Conservation (phyloP, 2,113 vertebrate species). For the Phalacrocorax brasilianus region DNA sequence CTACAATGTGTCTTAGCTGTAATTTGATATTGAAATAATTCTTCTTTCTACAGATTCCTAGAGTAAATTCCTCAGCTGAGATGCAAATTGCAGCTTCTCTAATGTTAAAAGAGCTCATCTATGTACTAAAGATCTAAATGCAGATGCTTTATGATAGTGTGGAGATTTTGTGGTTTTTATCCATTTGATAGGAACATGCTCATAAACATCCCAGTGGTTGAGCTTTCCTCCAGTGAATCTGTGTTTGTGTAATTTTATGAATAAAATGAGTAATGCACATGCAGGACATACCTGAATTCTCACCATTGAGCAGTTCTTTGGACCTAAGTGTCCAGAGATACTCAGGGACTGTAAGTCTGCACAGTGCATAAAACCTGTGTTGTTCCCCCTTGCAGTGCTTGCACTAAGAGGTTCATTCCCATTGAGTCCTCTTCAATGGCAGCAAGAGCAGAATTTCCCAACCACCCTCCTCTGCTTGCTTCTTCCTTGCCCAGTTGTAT, state of each 20-base stretch:
- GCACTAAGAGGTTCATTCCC: not conserved
- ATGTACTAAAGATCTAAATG: not conserved
- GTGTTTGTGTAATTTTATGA: not conserved
- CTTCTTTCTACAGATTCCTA: not conserved
- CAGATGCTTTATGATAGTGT: not conserved
- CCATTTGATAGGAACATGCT: not conserved
- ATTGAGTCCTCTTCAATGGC: not conserved
- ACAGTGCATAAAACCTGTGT: not conserved
- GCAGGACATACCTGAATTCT: not conserved
- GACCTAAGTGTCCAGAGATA: not conserved
- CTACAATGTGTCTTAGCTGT: not conserved
- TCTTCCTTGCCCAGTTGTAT: not conserved
- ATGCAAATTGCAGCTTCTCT: not conserved
- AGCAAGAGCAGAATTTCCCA: not conserved
- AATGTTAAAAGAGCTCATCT: not conserved
- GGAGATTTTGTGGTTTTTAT: conserved; percentile 16
- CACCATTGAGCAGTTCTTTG: not conserved
- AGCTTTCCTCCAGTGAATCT: not conserved
- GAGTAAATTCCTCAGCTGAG: not conserved
- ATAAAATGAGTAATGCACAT: not conserved
- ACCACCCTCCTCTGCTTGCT: not conserved
- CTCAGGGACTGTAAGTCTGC: not conserved
- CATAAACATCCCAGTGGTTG: not conserved
- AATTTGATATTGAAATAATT: not conserved
- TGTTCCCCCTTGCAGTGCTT: not conserved